A percentile compares a stretch with the other conserved stretches of the same genome.
These are phyloP conservation scores for Xyrauchen texanus DNA, from an alignment of 2,113 vertebrate genomes.

Conservation along the genomic window DNA sequence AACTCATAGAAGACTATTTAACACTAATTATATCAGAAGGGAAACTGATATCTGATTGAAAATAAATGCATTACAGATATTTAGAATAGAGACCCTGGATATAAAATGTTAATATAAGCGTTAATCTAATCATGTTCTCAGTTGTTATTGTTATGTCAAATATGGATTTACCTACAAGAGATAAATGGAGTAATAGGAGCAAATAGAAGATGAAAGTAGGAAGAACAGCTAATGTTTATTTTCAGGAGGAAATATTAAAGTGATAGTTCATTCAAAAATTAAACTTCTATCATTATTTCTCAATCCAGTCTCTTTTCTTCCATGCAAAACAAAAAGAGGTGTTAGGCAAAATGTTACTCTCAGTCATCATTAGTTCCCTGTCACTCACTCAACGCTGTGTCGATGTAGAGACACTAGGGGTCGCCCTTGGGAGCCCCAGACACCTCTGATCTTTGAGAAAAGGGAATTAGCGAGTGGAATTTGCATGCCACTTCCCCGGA, in stretches of 20 bases:
- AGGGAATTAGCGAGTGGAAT: no score
- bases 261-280: no score
- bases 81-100: not conserved
- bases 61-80: conserved; percentile 19
- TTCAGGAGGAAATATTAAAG: not conserved
- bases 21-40: not conserved
- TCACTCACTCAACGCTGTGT: no score
- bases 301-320: no score
- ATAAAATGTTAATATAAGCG: not conserved
- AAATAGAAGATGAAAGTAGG: no score
- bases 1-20: not conserved
- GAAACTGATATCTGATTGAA: not conserved
- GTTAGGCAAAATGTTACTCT: not conserved
- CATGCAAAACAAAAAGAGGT: not conserved
- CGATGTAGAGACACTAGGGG: no score
- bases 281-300: no score
- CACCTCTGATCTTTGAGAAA: no score
- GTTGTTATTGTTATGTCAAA: not conserved
- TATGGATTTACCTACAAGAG: not conserved
- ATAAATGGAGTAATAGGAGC: not conserved
- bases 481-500: no score
- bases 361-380: no score
- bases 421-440: no score
- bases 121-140: conserved; percentile 4
- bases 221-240: no score